phyloP scores from a whole-genome alignment of 2,888 invertebrate genomes.

The Drosophila pseudotalamancana region DNA sequence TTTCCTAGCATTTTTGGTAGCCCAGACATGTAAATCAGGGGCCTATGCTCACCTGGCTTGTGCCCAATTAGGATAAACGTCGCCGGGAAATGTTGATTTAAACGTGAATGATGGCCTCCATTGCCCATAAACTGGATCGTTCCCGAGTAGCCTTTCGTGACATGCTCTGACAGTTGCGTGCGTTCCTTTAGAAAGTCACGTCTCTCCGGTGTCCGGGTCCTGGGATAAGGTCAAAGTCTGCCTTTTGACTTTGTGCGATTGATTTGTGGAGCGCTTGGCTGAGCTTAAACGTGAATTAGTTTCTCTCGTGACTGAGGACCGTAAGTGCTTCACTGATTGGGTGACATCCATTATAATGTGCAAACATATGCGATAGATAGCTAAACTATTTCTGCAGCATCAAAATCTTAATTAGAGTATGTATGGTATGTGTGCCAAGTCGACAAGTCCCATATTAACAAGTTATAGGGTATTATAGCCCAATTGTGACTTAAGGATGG shows the following conservation, averaged over 20 bases:
- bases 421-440: too few relatives aligned
- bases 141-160: slow-evolving; percentile 47
- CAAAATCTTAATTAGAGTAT: too few relatives aligned
- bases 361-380: slow-evolving; percentile 13
- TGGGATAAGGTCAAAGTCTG: slow-evolving; percentile 4
- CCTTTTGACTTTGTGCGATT: slow-evolving; percentile 37
- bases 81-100: slow-evolving; percentile 81
- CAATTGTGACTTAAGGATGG: too few relatives aligned
- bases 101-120: slow-evolving; percentile 74
- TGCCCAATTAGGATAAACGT: slow-evolving; percentile 76
- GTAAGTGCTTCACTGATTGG: slow-evolving; percentile 57
- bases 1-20: slow-evolving; percentile 30
- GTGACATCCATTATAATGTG: slow-evolving; percentile 21
- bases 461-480: too few relatives aligned
- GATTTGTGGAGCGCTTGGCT: slow-evolving; percentile 63
- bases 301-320: slow-evolving; percentile 59
- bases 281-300: slow-evolving; percentile 62
- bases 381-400: background rate
- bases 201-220: slow-evolving; percentile 14
- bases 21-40: slow-evolving; percentile 12
- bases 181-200: slow-evolving; percentile 26
- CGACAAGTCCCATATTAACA: too few relatives aligned
- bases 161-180: slow-evolving; percentile 65
- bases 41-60: slow-evolving; percentile 37
- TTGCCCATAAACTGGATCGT: slow-evolving; percentile 8